Percentiles rank a stretch among this genome's conserved stretches.
Conservation (phyloP, 23 tunicate genomes). For the Botrylloides violaceus region DNA sequence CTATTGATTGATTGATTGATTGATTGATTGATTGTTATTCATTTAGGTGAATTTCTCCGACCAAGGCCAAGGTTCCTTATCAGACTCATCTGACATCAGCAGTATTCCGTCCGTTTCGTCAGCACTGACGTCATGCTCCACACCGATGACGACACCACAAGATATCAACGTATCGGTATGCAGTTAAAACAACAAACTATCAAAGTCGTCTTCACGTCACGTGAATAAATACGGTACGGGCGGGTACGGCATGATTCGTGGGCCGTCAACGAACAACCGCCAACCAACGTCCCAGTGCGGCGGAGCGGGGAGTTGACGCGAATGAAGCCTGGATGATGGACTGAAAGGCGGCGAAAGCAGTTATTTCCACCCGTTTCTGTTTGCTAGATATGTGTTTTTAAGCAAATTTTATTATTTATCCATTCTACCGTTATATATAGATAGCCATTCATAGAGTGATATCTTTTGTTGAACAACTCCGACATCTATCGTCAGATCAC, state of each 20-base stretch:
- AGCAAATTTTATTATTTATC: background rate
- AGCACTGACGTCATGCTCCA: conserved; percentile 63
- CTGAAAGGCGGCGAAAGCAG: conserved; percentile 2
- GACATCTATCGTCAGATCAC: too few relatives aligned
- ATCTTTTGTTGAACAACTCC: too few relatives aligned
- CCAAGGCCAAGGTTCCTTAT: conserved; percentile 76
- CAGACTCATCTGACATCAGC: conserved; percentile 83
- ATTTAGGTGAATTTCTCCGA: conserved; percentile 83
- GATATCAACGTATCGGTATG: conserved; percentile 59
- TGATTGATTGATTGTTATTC: too few relatives aligned
- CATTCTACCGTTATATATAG: background rate
- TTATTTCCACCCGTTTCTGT: background rate
- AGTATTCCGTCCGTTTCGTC: conserved; percentile 91
- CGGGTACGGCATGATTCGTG: too few relatives aligned
- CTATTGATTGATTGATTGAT: too few relatives aligned
- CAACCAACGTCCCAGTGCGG: too few relatives aligned
- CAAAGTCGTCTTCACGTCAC: too few relatives aligned
- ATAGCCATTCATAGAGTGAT: background rate
- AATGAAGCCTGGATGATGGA: too few relatives aligned
- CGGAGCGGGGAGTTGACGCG: too few relatives aligned
- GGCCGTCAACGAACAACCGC: too few relatives aligned
- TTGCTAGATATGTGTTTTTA: background rate
- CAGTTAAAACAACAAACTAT: conserved; percentile 36
- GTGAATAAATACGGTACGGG: too few relatives aligned
- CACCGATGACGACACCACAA: conserved; percentile 35